Conservation (phyloP, 1,140 invertebrate species). For the Subanguina moxae region DNA sequence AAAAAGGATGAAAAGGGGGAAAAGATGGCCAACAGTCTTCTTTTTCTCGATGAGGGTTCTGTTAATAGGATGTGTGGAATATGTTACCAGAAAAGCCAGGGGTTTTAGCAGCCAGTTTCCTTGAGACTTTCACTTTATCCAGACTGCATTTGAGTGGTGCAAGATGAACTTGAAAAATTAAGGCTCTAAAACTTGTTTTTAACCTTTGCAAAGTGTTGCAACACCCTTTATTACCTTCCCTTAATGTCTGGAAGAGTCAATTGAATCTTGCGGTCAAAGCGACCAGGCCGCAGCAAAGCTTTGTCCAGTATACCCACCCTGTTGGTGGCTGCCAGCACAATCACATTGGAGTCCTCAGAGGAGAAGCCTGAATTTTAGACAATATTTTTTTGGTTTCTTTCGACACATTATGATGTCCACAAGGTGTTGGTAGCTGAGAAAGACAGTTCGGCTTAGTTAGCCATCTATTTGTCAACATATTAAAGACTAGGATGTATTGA, state of each 20-base stretch:
- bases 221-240: constrained; percentile 62
- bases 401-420: too few species aligned
- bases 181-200: constrained; percentile 60
- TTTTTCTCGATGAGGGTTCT: too few species aligned
- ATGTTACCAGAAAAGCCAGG: constrained; percentile 79
- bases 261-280: constrained; percentile 98
- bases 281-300: constrained; percentile 87
- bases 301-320: constrained; percentile 97
- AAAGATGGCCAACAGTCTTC: too few species aligned
- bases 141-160: constrained; percentile 78
- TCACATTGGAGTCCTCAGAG: constrained; percentile 85
- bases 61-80: background rate
- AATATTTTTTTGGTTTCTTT: too few species aligned
- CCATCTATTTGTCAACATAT: too few species aligned
- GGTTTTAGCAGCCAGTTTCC: constrained; percentile 89
- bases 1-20: too few species aligned
- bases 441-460: too few species aligned
- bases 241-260: constrained; percentile 99
- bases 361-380: constrained; percentile 73
- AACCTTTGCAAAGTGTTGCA: background rate
- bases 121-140: constrained; percentile 78
- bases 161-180: constrained; percentile 73
- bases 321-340: constrained; percentile 99
- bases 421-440: too few species aligned
- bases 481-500: too few species aligned